Evolutionary conservation across 2,113 vertebrate species (phyloP).

Genomic region (Psephotus haematonotus): DNA sequence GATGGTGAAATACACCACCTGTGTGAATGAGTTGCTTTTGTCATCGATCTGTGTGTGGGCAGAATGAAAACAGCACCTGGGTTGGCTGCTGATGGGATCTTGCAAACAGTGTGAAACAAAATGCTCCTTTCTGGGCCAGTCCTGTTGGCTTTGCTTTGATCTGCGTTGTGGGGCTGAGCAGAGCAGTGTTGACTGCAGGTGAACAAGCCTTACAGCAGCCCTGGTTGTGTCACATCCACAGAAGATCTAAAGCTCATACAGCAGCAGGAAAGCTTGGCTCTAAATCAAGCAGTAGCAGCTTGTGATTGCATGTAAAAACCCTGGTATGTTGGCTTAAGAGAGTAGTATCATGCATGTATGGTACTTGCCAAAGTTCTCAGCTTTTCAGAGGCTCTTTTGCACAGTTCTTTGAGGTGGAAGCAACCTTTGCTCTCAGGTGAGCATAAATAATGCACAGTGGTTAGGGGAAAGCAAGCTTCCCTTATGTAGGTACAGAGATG

Average conservation of each 20-base stretch:
- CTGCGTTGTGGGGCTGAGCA: accelerated
- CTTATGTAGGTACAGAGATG: background rate
- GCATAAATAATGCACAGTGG: background rate
- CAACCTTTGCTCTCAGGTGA: background rate
- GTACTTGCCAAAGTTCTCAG: background rate
- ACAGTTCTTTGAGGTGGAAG: background rate
- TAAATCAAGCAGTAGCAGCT: background rate
- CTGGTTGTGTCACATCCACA: background rate
- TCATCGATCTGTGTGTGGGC: background rate
- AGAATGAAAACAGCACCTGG: background rate
- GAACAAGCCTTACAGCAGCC: background rate
- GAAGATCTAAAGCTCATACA: background rate
- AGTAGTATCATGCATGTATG: background rate
- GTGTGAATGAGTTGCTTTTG: background rate
- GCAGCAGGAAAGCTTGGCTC: background rate
- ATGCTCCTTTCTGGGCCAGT: background rate
- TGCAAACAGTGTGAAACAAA: background rate
- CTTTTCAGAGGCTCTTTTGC: background rate
- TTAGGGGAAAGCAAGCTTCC: background rate
- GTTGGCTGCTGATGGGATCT: background rate
- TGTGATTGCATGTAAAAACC: background rate
- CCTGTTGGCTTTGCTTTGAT: accelerated
- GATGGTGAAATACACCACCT: background rate
- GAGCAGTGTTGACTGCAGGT: background rate
- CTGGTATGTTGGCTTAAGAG: background rate